phyloP scores from a whole-genome alignment of 2,113 vertebrate genomes.

The Balaenoptera acutorostrata region DNA sequence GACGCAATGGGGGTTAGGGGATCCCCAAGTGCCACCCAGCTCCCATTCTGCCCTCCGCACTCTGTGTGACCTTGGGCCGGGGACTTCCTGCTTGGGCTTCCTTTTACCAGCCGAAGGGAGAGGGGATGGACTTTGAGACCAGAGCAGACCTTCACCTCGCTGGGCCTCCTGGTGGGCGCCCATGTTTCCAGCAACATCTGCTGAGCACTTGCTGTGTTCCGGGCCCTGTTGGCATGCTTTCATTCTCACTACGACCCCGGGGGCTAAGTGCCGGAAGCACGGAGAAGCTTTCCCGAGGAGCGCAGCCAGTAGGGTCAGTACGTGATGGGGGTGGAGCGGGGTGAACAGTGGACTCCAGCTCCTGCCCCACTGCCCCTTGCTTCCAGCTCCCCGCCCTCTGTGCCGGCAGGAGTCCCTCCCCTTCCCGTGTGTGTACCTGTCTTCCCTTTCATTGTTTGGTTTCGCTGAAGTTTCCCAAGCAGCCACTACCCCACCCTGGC shows the following conservation, averaged over 20 bases:
- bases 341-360: not conserved
- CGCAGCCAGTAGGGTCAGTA: no score
- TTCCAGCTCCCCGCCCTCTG: not conserved
- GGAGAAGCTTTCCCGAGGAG: not conserved
- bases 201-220: not conserved
- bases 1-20: rapidly evolving
- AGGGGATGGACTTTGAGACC: not conserved
- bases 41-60: not conserved
- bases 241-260: rapidly evolving
- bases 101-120: not conserved
- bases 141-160: no score
- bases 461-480: not conserved
- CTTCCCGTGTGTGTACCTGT: not conserved
- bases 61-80: not conserved
- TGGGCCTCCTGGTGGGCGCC: not conserved
- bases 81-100: not conserved
- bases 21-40: rapidly evolving
- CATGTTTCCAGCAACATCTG: not conserved
- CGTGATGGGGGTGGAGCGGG: rapidly evolving
- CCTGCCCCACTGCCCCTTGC: rapidly evolving
- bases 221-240: rapidly evolving
- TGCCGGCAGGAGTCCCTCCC: not conserved
- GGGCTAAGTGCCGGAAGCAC: not conserved
- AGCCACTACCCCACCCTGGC: not conserved
- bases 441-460: rapidly evolving